phyloP scores from a whole-genome alignment of 2,113 vertebrate species.

The Odocoileus hemionus region DNA sequence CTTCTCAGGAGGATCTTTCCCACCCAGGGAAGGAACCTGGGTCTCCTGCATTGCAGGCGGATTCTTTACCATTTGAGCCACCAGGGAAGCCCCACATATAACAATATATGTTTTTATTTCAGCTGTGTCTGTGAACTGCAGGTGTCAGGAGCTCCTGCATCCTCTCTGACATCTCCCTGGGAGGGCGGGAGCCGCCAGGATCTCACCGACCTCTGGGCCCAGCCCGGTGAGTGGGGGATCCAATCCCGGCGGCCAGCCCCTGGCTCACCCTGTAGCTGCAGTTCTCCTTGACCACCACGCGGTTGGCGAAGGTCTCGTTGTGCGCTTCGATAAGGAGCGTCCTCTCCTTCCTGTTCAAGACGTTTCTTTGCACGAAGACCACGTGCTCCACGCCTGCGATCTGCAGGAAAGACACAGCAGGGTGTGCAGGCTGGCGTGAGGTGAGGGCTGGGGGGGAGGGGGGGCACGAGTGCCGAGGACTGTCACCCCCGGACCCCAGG shows the following conservation, averaged over 20 bases:
- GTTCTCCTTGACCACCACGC: slow-evolving; percentile 83
- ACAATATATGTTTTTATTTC: neutral
- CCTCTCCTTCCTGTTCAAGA: slow-evolving; percentile 85
- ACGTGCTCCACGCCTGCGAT: slow-evolving; percentile 87
- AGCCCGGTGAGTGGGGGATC: neutral
- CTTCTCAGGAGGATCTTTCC: neutral
- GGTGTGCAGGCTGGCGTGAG: accelerated
- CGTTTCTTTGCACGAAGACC: slow-evolving; percentile 87
- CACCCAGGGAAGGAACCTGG: neutral
- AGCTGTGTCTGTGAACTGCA: neutral
- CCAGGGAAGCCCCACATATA: neutral
- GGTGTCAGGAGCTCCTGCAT: no score
- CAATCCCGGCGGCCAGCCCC: neutral
- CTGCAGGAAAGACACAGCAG: slow-evolving; percentile 57
- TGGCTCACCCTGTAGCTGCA: slow-evolving; percentile 85
- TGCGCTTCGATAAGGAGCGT: slow-evolving; percentile 85
- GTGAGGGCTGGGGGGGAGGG: no score
- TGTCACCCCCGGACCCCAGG: neutral
- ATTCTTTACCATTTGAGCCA: neutral
- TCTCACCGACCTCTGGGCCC: accelerated
- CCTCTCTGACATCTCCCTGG: accelerated
- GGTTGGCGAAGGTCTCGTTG: slow-evolving; percentile 87
- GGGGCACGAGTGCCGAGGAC: accelerated
- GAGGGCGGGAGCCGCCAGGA: no score
- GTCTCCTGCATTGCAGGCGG: neutral